Base-by-base conservation (phyloP, 2,113 vertebrate genomes). In the Forbesichthys papilliferus region DNA sequence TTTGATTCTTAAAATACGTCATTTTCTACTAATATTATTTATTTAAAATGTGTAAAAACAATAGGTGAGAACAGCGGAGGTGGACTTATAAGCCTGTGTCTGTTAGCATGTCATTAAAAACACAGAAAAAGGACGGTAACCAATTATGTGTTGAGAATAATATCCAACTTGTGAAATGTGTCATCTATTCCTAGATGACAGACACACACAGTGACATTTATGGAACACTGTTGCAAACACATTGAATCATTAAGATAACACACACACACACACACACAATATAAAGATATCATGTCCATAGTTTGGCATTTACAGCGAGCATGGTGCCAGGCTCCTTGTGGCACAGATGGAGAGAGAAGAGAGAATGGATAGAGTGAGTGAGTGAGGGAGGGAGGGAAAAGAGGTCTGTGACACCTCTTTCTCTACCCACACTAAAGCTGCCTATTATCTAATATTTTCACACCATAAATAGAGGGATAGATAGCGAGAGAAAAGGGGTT, bases 401-500 rank as follows among this genome's bases (percentile, higher is more conserved):
- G 86, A 87, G 88, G 85, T 87, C 87, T 86, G 83, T 87, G 86
- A 82, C 86, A 89, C 90, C 85, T 90, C 87, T 90, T 68, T 68
- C 84, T 82, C 87, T 83, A 80, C 88, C 90, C 84, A 90, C 88
- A 88, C 87, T 84, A 90, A 87, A 90, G 87, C 88, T 90, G 90
- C 84, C 86, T 84, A 87, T 91, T 91, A 91, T 90, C 85, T 88
- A 89, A 88, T 86, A 84, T 73, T 55, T 87, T 86, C 74, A 60
- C 80, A 77, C 81, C 83, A 83, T 16, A 46, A 74, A 76, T 42
- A 48, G 62, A 69, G 72, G 71, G 79, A 75, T 49, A 66, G 71
- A 71, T 82, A 70, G 78, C 73, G 77, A 64, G 68, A 63, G 42
- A 61, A 36, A 74, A 58, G 76, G 73, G 54, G 69, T 71, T 61